Percentiles rank a stretch among this genome's conserved stretches.
Conservation (phyloP, 2,113 vertebrate genomes). For the Scytalopus superciliaris region DNA sequence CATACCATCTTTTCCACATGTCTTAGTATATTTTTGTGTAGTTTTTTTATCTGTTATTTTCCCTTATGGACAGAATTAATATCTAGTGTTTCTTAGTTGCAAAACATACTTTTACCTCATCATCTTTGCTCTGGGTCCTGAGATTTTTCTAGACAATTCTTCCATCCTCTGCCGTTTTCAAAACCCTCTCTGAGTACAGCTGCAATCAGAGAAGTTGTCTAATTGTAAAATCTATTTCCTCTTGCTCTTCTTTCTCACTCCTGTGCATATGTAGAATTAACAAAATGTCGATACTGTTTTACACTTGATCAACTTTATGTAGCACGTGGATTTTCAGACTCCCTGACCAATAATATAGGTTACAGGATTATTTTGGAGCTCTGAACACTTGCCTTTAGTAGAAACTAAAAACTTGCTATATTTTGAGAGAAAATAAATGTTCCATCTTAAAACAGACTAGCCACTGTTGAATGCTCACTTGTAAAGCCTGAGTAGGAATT, state of each 20-base stretch:
- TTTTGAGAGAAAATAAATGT: conserved; percentile 5
- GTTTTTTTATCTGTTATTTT: not conserved
- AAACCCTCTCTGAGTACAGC: not conserved
- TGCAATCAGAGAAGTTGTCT: not conserved
- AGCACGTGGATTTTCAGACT: not conserved
- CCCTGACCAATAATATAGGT: not conserved
- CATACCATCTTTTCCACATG: not conserved
- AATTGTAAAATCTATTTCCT: not conserved
- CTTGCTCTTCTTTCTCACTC: not conserved
- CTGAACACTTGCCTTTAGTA: not conserved
- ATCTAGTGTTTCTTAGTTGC: not conserved
- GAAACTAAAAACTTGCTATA: not conserved
- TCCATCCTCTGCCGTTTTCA: not conserved
- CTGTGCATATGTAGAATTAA: not conserved
- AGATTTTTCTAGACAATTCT: not conserved
- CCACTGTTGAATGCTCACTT: not conserved
- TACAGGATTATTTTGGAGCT: not conserved
- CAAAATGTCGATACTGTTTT: not conserved
- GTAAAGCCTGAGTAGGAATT: not conserved
- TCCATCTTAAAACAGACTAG: not conserved
- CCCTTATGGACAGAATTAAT: not conserved
- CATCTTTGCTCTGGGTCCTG: not conserved
- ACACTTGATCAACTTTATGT: not conserved
- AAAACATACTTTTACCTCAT: not conserved
- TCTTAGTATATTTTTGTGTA: not conserved